phyloP scores from a whole-genome alignment of 2,113 vertebrate species.

The Chaetodon trifascialis region DNA sequence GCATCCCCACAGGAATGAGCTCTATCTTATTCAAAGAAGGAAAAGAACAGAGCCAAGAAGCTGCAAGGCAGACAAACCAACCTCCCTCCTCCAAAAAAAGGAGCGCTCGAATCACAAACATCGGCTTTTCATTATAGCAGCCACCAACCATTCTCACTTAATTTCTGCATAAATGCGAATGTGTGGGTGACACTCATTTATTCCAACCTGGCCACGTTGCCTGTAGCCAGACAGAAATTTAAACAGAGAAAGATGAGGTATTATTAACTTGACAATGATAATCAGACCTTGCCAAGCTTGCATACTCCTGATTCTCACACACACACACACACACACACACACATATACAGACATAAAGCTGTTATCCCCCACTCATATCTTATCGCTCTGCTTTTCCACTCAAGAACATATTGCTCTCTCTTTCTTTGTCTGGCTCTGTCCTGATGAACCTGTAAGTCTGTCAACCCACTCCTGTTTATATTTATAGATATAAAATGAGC shows the following conservation, averaged over 20 bases:
- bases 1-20: background rate
- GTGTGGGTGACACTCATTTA: slow-evolving; percentile 20
- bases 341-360: slow-evolving; percentile 10
- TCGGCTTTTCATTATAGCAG: slow-evolving; percentile 11
- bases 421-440: slow-evolving; percentile 4
- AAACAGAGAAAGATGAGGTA: slow-evolving; percentile 31
- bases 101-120: slow-evolving; percentile 18
- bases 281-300: slow-evolving; percentile 29
- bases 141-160: background rate
- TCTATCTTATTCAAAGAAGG: background rate
- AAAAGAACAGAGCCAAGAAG: background rate
- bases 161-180: slow-evolving; percentile 11
- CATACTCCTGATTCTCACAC: background rate
- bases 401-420: slow-evolving; percentile 5
- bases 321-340: slow-evolving; percentile 6
- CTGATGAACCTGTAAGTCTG: slow-evolving; percentile 21
- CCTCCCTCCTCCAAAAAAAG: background rate
- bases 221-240: slow-evolving; percentile 24
- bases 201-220: slow-evolving; percentile 14
- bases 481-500: slow-evolving; percentile 27
- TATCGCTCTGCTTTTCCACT: slow-evolving; percentile 26
- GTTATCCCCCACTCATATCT: slow-evolving; percentile 17
- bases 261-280: slow-evolving; percentile 42
- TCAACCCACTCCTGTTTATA: slow-evolving; percentile 41
- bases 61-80: background rate